Conservation (phyloP, 1,140 invertebrate species). For the Ostrea denselamellosa region DNA sequence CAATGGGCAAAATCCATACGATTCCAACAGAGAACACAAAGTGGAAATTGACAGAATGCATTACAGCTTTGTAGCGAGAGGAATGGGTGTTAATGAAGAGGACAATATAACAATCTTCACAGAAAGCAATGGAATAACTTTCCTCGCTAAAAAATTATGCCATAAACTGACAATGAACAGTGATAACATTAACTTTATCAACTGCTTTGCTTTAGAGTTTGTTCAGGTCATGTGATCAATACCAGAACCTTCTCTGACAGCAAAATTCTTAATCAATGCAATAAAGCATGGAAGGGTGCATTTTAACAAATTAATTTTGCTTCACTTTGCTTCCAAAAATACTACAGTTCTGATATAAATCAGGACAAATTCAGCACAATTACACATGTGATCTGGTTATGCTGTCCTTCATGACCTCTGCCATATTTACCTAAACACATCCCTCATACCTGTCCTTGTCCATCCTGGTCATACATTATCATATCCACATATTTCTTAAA, state of each 20-base stretch:
- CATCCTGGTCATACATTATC: constrained; percentile 70
- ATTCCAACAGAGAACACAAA: neutral
- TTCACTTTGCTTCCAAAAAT: neutral
- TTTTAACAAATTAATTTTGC: constrained; percentile 31
- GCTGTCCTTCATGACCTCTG: neutral
- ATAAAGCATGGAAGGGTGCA: constrained; percentile 30
- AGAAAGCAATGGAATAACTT: neutral
- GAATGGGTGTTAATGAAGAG: neutral
- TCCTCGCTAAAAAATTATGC: neutral
- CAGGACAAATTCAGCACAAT: constrained; percentile 10
- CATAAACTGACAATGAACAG: neutral
- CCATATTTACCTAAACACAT: neutral
- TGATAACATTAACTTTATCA: neutral
- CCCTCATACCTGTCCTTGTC: constrained; percentile 31
- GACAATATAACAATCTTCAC: neutral
- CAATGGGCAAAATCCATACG: constrained; percentile 23
- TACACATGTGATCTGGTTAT: neutral
- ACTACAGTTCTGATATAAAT: neutral
- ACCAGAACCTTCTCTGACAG: constrained; percentile 1
- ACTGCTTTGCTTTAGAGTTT: constrained; percentile 4
- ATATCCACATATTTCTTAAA: constrained; percentile 74
- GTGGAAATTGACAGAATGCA: neutral
- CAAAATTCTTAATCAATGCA: constrained; percentile 22
- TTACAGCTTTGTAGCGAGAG: neutral
- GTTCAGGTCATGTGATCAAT: constrained; percentile 21